Evolutionary conservation across 2,888 invertebrate species (phyloP).

Genomic region (Agrotis puta): DNA sequence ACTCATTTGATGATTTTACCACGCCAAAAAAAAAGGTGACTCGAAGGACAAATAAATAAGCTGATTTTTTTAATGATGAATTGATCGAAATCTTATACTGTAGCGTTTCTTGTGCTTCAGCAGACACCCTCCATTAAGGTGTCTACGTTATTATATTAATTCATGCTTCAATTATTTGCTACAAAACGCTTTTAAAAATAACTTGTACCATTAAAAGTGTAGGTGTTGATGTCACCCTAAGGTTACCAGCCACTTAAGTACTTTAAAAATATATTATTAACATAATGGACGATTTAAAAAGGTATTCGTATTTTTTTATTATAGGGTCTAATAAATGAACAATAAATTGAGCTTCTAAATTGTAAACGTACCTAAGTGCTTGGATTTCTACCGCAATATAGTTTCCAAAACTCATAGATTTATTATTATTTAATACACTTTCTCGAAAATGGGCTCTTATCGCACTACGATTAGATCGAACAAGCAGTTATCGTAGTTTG

Average conservation of each 20-base stretch:
- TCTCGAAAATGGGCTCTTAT: too few relatives aligned
- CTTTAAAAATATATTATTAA: slow-evolving; percentile 14
- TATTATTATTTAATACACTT: too few relatives aligned
- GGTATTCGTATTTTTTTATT: slow-evolving; percentile 2
- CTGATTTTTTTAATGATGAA: slow-evolving; percentile 35
- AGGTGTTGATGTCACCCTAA: slow-evolving; percentile 22
- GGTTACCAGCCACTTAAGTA: slow-evolving; percentile 18
- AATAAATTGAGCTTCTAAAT: background rate
- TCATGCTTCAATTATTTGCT: slow-evolving; percentile 43
- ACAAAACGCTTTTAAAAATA: slow-evolving; percentile 42
- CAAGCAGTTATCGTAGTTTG: too few relatives aligned
- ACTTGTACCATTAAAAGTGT: slow-evolving; percentile 27
- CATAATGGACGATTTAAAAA: slow-evolving; percentile 2
- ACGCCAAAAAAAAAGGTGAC: too few relatives aligned
- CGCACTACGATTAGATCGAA: too few relatives aligned
- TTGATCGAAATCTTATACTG: slow-evolving; percentile 42
- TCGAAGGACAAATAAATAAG: slow-evolving; percentile 37
- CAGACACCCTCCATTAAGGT: slow-evolving; percentile 43
- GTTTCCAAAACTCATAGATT: too few relatives aligned
- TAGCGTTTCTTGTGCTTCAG: slow-evolving; percentile 37
- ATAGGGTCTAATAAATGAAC: background rate
- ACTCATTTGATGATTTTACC: too few relatives aligned
- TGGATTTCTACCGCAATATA: background rate
- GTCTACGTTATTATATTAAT: slow-evolving; percentile 48
- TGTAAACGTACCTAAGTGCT: background rate